Conservation (phyloP, 2,888 invertebrate genomes). For the Heliconius cydno region DNA sequence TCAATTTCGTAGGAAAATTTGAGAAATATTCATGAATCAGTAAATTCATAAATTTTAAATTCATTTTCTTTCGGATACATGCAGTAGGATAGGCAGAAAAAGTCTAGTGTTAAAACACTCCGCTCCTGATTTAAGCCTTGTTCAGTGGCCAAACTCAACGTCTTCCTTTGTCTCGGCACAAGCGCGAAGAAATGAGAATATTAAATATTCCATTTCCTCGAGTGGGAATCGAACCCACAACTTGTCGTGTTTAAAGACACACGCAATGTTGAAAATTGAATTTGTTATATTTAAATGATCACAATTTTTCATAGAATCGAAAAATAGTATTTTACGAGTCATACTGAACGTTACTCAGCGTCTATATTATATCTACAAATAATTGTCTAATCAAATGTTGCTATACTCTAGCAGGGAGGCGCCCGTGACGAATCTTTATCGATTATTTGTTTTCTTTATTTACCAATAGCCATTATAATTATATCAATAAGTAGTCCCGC, state of each 20-base stretch:
- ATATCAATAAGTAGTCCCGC: not conserved
- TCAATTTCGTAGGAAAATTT: not conserved
- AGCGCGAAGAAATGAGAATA: too few relatives aligned
- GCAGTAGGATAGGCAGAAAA: too few relatives aligned
- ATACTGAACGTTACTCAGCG: not conserved
- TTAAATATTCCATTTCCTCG: too few relatives aligned
- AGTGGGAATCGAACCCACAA: too few relatives aligned
- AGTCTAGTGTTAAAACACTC: too few relatives aligned
- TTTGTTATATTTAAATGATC: not conserved
- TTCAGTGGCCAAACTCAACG: too few relatives aligned
- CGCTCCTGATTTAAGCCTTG: too few relatives aligned
- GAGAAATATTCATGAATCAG: not conserved
- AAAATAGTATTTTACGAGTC: not conserved
- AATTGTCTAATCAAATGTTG: not conserved
- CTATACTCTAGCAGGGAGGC: not conserved
- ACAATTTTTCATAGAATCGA: not conserved
- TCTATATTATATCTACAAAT: not conserved
- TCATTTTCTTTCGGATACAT: too few relatives aligned
- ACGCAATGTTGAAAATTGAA: too few relatives aligned
- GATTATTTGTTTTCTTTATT: conserved; percentile 3
- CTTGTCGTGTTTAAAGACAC: too few relatives aligned
- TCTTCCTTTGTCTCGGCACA: too few relatives aligned
- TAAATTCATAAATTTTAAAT: not conserved
- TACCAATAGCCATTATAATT: not conserved
- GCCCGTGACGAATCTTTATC: conserved; percentile 4